Evolutionary conservation across 2,888 invertebrate species (phyloP), one percentile per base, ranked within the genome.

Genomic region (Galeruca laticollis): DNA sequence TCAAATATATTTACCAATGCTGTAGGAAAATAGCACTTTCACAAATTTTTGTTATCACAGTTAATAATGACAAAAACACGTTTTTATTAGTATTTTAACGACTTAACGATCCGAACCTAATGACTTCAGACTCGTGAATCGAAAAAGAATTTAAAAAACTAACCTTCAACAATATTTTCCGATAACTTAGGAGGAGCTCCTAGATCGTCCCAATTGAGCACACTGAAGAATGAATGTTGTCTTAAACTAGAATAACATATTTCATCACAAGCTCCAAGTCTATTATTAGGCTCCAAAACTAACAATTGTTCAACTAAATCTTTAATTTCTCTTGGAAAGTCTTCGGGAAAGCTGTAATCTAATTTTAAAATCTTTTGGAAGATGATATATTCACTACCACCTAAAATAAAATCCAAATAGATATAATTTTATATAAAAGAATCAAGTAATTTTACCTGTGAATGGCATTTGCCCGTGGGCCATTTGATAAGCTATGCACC

Each of bases 401-500:
- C 96, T 73, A 37, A 21, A 62, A 94, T 26, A 68, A 61, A 57
- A 52, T 18, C 0, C n/a, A 43, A 13, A 43, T 43, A 43, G 11
- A 43, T 9, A 43, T 10, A 43, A 13, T 13, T 43, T 13, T 43
- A 43, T 10, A 43, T 10, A 43, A 13, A 43, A 5, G 3, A 26
- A 26, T 26, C n/a, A 26, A 13, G 26, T 8, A 15, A 43, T 21
- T 56, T 40, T 31, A 65, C 66, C 66, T 26, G 69, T 70, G 49
- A 80, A 82, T 1, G 82, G 82, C 79, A 82, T 81, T 49, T 77
- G 72, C 2, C 99, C 98, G 13, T 96, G 92, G 75, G 98, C 91
- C 94, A 99, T 97, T 87, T 99, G 99, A 87, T 96, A 99, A 74
- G 98, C 87, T 77, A 99, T 96, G 85, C 98, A 98, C 33, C 99